phyloP scores from a whole-genome alignment of 2,113 vertebrate genomes.

The Myxocyprinus asiaticus region DNA sequence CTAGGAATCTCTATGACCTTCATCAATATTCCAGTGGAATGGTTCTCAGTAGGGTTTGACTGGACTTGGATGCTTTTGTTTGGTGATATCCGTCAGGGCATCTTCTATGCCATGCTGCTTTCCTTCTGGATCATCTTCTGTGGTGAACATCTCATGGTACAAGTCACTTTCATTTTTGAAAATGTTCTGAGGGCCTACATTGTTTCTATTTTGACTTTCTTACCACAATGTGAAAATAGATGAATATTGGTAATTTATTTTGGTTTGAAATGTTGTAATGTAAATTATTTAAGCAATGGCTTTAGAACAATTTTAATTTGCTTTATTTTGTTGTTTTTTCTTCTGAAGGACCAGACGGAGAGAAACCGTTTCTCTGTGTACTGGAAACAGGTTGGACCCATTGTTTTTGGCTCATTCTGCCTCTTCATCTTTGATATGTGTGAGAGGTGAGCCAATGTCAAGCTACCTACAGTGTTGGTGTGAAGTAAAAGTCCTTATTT shows the following conservation, averaged over 20 bases:
- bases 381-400: slow-evolving; percentile 97
- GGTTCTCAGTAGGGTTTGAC: slow-evolving; percentile 96
- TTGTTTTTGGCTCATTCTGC: slow-evolving; percentile 94
- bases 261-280: too few species aligned
- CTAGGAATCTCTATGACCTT: slow-evolving; percentile 98
- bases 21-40: slow-evolving; percentile 97
- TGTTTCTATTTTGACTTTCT: too few species aligned
- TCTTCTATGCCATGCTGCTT: slow-evolving; percentile 98
- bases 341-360: slow-evolving; percentile 86
- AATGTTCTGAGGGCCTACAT: too few species aligned
- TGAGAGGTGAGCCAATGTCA: slow-evolving; percentile 82
- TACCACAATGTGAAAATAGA: too few species aligned
- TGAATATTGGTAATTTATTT: too few species aligned
- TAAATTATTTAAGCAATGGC: too few species aligned
- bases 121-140: slow-evolving; percentile 99
- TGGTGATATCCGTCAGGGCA: slow-evolving; percentile 93
- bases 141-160: slow-evolving; percentile 97
- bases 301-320: too few species aligned
- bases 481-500: neutral
- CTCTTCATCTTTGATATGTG: slow-evolving; percentile 99
- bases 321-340: neutral
- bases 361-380: slow-evolving; percentile 92
- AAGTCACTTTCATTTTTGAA: neutral
- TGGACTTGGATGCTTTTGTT: slow-evolving; percentile 99
- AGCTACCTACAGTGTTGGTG: neutral